These are phyloP conservation scores for Temnothorax rugatulus DNA, from an alignment of 2,888 invertebrate species.

Conservation along the genomic window DNA sequence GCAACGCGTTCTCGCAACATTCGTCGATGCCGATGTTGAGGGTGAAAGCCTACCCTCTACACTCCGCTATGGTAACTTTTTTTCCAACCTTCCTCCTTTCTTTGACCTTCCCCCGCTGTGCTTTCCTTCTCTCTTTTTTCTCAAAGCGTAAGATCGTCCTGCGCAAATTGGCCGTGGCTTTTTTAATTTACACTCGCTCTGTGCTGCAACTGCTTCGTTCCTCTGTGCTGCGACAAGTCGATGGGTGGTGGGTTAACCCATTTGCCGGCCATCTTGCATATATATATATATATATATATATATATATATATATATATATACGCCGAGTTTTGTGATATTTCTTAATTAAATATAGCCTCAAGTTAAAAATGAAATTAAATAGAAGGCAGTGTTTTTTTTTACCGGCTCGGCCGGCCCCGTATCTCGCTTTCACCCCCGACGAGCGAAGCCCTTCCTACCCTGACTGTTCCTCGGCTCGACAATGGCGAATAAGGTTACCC, in stretches of 20 bases:
- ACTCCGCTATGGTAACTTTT: conserved; percentile 27
- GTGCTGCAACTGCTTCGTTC: conserved; percentile 56
- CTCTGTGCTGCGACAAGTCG: conserved; percentile 43
- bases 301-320: conserved; percentile 38
- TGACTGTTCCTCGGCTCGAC: conserved; percentile 75
- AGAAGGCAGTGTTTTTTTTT: conserved; percentile 78
- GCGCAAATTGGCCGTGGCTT: conserved; percentile 71
- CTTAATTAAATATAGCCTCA: conserved; percentile 83
- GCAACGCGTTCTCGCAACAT: conserved; percentile 41
- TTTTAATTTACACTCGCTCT: conserved; percentile 74
- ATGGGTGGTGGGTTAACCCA: conserved; percentile 59
- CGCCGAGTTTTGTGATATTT: conserved; percentile 79
- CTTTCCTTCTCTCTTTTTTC: conserved; percentile 22
- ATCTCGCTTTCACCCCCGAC: conserved; percentile 47
- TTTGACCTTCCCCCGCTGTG: neutral
- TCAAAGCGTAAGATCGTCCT: conserved; percentile 67
- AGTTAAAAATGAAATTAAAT: conserved; percentile 84
- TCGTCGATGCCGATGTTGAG: conserved; percentile 29
- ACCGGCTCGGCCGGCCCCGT: conserved; percentile 41
- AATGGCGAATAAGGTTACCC: conserved; percentile 80
- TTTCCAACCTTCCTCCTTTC: conserved; percentile 22
- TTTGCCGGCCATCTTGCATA: conserved; percentile 49
- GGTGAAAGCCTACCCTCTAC: neutral
- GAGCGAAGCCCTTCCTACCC: conserved; percentile 56
- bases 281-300: conserved; percentile 58